A percentile compares a stretch with the other conserved stretches of the same genome.
These are phyloP conservation scores for crab-eating macaque (Macaca fascicularis) DNA, from an alignment of 2,113 vertebrate genomes.

Conservation along the genomic window T2T-MFA8v1.1 NC_088378.1:115247501-115248000, in stretches of 20 bases:
- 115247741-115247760: neutral
- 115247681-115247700: neutral
- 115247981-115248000: neutral
- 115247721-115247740: too few species aligned
- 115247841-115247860: neutral
- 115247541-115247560: neutral
- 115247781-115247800: too few species aligned
- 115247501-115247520: neutral
- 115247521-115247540: neutral
- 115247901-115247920: neutral
- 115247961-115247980: neutral
- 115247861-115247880: neutral
- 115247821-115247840: neutral
- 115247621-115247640: neutral
- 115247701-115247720: neutral
- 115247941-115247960: neutral
- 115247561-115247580: neutral
- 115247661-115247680: neutral
- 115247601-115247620: neutral
- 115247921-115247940: neutral
- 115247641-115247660: neutral
- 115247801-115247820: neutral
- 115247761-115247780: neutral
- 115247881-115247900: neutral
- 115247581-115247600: neutral